Evolutionary conservation across 2,888 invertebrate species (phyloP).

Genomic region (Stenodera caucasica): DNA sequence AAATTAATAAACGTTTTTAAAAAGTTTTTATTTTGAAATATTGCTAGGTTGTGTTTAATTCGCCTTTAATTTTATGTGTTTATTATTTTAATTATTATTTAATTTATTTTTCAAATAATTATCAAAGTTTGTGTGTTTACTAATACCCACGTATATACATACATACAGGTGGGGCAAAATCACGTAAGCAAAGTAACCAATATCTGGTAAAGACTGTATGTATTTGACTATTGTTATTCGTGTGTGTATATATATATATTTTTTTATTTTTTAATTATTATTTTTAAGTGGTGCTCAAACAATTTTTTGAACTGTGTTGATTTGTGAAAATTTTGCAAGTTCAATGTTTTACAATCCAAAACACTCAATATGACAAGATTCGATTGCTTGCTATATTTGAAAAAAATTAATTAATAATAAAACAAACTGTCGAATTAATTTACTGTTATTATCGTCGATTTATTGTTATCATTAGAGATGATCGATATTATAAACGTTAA

Average conservation of each 20-base stretch:
- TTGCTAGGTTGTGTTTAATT: conserved; percentile 53
- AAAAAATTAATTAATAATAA: not conserved
- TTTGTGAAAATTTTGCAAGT: conserved; percentile 56
- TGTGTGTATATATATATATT: conserved; percentile 46
- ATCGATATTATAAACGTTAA: not conserved
- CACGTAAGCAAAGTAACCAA: conserved; percentile 58
- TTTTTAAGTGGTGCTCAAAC: conserved; percentile 56
- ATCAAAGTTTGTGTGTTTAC: conserved; percentile 54
- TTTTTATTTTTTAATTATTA: conserved; percentile 11
- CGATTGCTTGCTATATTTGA: conserved; percentile 51
- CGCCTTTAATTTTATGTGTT: conserved; percentile 51
- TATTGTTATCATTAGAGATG: not conserved
- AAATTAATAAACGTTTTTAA: conserved; percentile 46
- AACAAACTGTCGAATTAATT: conserved; percentile 2
- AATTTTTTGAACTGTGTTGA: conserved; percentile 56
- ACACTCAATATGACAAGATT: conserved; percentile 53
- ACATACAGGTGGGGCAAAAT: conserved; percentile 59
- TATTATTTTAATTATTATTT: conserved; percentile 36
- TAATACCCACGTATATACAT: conserved; percentile 57
- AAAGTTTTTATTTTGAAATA: conserved; percentile 47
- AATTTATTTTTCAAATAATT: conserved; percentile 37
- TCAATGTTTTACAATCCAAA: conserved; percentile 53
- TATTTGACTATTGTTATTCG: conserved; percentile 57
- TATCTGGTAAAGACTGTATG: conserved; percentile 58
- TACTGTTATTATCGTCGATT: not conserved